phyloP scores from a whole-genome alignment of 2,797 vertebrate genomes.

The Paramormyrops hopkinsi region DNA sequence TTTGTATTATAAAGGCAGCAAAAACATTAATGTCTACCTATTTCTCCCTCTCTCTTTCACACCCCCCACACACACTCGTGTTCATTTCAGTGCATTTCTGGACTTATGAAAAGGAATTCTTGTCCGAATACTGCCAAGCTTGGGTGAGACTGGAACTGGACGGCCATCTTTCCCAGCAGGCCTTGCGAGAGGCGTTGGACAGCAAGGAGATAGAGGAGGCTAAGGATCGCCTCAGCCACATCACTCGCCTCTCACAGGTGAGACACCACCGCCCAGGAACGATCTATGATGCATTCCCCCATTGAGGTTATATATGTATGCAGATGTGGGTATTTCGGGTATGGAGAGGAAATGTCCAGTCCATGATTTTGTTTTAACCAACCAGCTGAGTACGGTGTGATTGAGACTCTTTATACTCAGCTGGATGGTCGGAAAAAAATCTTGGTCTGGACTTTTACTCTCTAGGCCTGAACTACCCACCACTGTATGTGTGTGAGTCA shows the following conservation, averaged over 20 bases:
- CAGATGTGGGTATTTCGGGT: not conserved
- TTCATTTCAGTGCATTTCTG: conserved; percentile 61
- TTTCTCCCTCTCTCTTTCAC: not conserved
- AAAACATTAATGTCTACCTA: not conserved
- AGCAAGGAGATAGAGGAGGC: conserved; percentile 61
- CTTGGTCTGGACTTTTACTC: not conserved
- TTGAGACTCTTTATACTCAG: not conserved
- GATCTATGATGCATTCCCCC: not conserved
- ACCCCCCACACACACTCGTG: not conserved
- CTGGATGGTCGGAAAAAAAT: not conserved
- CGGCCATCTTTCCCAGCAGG: conserved; percentile 63
- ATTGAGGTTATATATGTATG: not conserved
- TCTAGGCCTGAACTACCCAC: not conserved
- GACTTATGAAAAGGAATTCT: conserved; percentile 59
- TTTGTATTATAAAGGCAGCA: not conserved
- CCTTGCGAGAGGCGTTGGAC: conserved; percentile 63
- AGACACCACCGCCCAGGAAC: not conserved
- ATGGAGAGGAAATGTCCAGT: not conserved
- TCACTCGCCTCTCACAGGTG: conserved; percentile 56
- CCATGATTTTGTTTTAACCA: not conserved
- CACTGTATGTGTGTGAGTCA: not conserved
- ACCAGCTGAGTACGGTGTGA: not conserved
- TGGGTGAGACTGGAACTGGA: conserved; percentile 67
- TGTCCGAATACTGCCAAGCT: conserved; percentile 63
- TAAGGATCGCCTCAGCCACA: conserved; percentile 50